Evolutionary conservation across 2,888 invertebrate genomes (phyloP).

Genomic region (Hemicrepidius hirtus): DNA sequence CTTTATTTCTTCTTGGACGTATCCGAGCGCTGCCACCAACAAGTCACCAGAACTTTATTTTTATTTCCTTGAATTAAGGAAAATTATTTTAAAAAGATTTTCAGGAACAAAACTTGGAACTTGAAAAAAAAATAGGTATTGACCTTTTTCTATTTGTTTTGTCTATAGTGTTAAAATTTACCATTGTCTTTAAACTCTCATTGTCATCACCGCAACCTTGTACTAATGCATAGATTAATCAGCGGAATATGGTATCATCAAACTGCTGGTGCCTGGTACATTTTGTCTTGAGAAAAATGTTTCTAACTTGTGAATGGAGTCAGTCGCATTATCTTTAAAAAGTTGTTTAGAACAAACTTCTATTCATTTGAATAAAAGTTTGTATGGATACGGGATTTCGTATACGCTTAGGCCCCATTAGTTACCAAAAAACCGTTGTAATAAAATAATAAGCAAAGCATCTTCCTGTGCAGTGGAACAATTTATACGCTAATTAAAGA

Average conservation of each 20-base stretch:
- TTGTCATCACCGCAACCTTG: slow-evolving; percentile 11
- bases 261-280: slow-evolving; percentile 14
- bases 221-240: slow-evolving; percentile 21
- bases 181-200: background rate
- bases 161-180: background rate
- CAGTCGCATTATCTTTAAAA: no score
- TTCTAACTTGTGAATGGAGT: background rate
- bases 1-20: no score
- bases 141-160: no score
- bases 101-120: no score
- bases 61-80: no score
- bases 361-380: no score
- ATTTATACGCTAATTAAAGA: slow-evolving; percentile 34
- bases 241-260: background rate
- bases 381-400: no score
- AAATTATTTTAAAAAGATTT: no score
- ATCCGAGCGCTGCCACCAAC: no score
- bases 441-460: background rate
- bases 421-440: slow-evolving; percentile 12
- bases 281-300: background rate
- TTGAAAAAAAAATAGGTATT: no score
- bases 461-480: slow-evolving; percentile 33
- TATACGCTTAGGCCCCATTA: background rate
- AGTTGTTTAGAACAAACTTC: no score
- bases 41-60: no score